These are phyloP conservation scores for Labeo catla DNA, from an alignment of 2,113 vertebrate genomes.

Conservation along the genomic window DNA sequence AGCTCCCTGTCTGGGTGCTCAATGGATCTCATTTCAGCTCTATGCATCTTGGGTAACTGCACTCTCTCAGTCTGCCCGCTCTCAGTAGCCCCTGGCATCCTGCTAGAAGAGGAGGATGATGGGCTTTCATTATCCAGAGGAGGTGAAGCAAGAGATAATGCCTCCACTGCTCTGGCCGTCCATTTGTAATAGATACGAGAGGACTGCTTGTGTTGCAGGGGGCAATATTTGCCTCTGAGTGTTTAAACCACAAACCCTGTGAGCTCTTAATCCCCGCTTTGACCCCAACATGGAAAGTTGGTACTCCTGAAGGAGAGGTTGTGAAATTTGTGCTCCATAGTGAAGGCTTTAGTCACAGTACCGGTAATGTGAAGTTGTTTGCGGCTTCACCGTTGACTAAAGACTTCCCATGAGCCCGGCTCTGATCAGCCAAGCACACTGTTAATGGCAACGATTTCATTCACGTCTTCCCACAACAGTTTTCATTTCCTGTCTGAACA, in stretches of 20 bases:
- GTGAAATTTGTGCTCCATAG: slow-evolving; percentile 41
- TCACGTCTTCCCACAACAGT: slow-evolving; percentile 63
- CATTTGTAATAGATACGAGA: slow-evolving; percentile 32
- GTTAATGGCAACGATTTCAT: slow-evolving; percentile 69
- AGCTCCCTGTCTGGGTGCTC: slow-evolving; percentile 78
- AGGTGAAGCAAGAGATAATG: slow-evolving; percentile 32
- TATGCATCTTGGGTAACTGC: slow-evolving; percentile 77
- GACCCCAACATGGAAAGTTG: neutral
- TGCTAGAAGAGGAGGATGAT: slow-evolving; percentile 53
- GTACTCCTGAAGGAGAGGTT: slow-evolving; percentile 11
- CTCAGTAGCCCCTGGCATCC: slow-evolving; percentile 47
- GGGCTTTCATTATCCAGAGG: slow-evolving; percentile 51
- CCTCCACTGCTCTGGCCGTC: neutral
- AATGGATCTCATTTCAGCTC: slow-evolving; percentile 79
- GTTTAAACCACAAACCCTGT: slow-evolving; percentile 13
- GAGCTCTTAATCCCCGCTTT: neutral
- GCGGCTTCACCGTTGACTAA: slow-evolving; percentile 49
- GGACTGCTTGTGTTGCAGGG: slow-evolving; percentile 24
- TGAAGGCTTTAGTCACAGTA: slow-evolving; percentile 47
- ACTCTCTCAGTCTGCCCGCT: slow-evolving; percentile 39
- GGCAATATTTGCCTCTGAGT: slow-evolving; percentile 36
- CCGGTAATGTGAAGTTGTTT: slow-evolving; percentile 53
- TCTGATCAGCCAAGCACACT: slow-evolving; percentile 57
- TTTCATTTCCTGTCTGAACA: slow-evolving; percentile 76
- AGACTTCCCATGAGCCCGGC: slow-evolving; percentile 41